These are phyloP conservation scores for Leptothorax acervorum DNA, from an alignment of 2,888 invertebrate genomes.

Conservation along the genomic window DNA sequence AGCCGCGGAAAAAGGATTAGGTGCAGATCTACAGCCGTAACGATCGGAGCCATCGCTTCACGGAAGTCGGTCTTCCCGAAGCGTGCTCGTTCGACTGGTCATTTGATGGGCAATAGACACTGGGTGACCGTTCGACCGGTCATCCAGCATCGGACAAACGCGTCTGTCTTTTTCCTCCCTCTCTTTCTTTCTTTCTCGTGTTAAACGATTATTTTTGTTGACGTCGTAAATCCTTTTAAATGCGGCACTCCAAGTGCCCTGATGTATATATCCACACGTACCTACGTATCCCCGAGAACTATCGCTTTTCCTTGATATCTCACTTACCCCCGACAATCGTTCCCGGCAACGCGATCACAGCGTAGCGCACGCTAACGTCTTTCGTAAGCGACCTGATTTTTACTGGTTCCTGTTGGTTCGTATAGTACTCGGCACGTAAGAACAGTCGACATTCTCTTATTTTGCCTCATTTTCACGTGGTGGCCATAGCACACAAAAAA, in stretches of 20 bases:
- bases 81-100: constrained; percentile 68
- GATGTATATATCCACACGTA: constrained; percentile 71
- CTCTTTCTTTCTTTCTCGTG: constrained; percentile 52
- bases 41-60: constrained; percentile 57
- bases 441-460: constrained; percentile 38
- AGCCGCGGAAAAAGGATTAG: constrained; percentile 13
- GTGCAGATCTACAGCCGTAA: constrained; percentile 33
- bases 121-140: constrained; percentile 74
- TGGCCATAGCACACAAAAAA: too few relatives aligned
- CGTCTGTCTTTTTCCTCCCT: constrained; percentile 30
- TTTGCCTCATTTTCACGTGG: neutral
- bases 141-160: constrained; percentile 66
- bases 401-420: constrained; percentile 1
- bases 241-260: constrained; percentile 73
- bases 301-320: constrained; percentile 77
- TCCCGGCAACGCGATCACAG: constrained; percentile 60
- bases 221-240: constrained; percentile 80
- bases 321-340: constrained; percentile 73
- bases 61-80: constrained; percentile 69
- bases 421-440: constrained; percentile 45
- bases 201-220: constrained; percentile 80
- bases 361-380: constrained; percentile 33
- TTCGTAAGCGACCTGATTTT: constrained; percentile 40
- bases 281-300: constrained; percentile 70
- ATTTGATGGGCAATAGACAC: constrained; percentile 79